Conservation (phyloP, 2,113 vertebrate genomes). For the Perca fluviatilis region DNA sequence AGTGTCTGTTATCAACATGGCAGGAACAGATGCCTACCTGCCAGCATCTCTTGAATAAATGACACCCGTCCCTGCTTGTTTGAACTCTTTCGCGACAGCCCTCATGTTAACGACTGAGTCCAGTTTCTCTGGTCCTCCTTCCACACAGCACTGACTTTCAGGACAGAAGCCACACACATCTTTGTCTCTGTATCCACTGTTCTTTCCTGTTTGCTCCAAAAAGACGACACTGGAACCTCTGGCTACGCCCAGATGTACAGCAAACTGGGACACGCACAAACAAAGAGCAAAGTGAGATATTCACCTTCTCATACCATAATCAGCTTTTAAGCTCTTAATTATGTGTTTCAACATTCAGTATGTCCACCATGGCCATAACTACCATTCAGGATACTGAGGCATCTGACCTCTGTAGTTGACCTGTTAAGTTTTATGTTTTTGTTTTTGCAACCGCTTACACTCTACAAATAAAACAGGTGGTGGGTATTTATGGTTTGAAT, state of each 20-base stretch:
- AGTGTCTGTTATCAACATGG: neutral
- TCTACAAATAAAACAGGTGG: no score
- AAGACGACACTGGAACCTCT: constrained; percentile 78
- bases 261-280: constrained; percentile 78
- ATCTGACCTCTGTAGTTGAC: no score
- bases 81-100: constrained; percentile 76
- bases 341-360: neutral
- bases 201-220: constrained; percentile 89
- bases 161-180: constrained; percentile 86
- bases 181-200: constrained; percentile 84
- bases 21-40: constrained; percentile 78
- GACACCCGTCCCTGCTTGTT: constrained; percentile 76
- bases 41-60: constrained; percentile 88
- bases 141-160: constrained; percentile 81
- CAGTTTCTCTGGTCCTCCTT: constrained; percentile 85
- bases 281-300: neutral
- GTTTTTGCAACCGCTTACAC: neutral
- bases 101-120: constrained; percentile 86
- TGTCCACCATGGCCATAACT: neutral
- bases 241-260: constrained; percentile 86
- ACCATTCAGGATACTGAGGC: neutral
- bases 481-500: neutral
- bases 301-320: neutral
- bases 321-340: neutral
- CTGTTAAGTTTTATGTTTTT: neutral